Evolutionary conservation across 2,113 vertebrate genomes (phyloP), one percentile per base, ranked within the genome.

Genomic region (Dipodomys ordii): DNA sequence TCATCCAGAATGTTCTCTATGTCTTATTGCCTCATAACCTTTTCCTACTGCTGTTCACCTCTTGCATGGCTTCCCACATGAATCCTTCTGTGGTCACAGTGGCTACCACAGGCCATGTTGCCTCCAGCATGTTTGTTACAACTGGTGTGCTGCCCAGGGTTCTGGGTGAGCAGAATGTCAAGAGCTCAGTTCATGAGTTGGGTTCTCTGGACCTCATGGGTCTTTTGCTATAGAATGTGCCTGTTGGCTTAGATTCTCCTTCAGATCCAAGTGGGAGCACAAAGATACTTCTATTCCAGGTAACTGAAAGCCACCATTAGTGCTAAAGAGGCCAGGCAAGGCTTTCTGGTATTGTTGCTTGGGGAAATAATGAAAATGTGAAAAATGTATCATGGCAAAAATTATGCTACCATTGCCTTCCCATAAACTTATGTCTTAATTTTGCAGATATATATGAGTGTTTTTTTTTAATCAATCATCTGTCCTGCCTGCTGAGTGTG

Each of bases 61-160:
- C 62, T 22, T 71, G 6, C 27, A 0, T 9, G 64, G 30, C 60
- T 67, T 84, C 64, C n/a, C 4, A 0, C 0, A 3, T 12, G 32
- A n/a, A 39, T 18, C 18, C 39, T 10, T 44, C 53, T 11, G 57
- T 10, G 16, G 3, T 82, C 32, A 0, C 18, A 5, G 18, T 11
- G 27, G 19, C 35, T 35, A 0, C 13, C 69, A 20, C 13, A 13
- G 4, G 7, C 71, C 18, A 1, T 0, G 0, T 16, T 53, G 0
- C 13, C 7, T 44, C 32, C 13, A 68, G 64, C 5, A 3, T 8
- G 12, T 46, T 71, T 57, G n/a, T 2, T 4, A 1, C 11, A 4
- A 0, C 65, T 0, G 16, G 23, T 12, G 3, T 20, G 19, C 25
- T 67, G 27, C 28, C 22, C 8, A 71, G 64, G 27, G 12, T 1